Evolutionary conservation across 1,140 invertebrate species (phyloP), one percentile per base, ranked within the genome.

Genomic region (Copidosoma floridanum): DNA sequence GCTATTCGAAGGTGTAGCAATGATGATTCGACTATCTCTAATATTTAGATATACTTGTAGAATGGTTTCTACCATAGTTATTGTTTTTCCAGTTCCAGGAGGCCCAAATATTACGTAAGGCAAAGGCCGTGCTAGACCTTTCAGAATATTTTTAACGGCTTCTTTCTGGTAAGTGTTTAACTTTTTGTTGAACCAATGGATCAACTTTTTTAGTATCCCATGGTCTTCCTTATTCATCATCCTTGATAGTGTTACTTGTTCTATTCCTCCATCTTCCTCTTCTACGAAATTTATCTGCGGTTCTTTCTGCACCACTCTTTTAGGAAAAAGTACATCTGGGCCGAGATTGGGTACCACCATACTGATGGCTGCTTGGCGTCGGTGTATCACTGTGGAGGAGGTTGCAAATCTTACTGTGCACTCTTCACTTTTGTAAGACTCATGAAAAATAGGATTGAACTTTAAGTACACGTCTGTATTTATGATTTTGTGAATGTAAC

Each of bases 81-180:
- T 80, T 0, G 95, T 97, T 83, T 98, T 97, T n/a, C 95, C 95
- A n/a, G 94, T 97, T 10, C 95, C 94, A 2, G 95, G 95, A 38
- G 95, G 95, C 2, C 95, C 95, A 80, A 91, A 97, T 61, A 98
- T 88, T 5, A 95, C 82, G 69, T 97, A 97, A 0, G 95, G 95
- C 58, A 91, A 75, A 0, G 90, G 89, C 11, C 88, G 79, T 8
- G 86, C 84, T 59, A 87, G 82, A 2, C 87, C 88, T 16, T 82
- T 78, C 8, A 97, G 67, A 59, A 97, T 89, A 71, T 93, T 89
- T 35, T 71, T 80, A 1, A 97, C 86, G 8, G 94, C 93, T 53
- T 79, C 71, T 70, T 88, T 91, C 76, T 96, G 93, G 59, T 89
- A 84, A 11, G 68, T 56, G 78, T 98, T 98, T n/a, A 97, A 79